Evolutionary conservation across 2,888 invertebrate species (phyloP).

Genomic region (Lasioglossum malachurum): DNA sequence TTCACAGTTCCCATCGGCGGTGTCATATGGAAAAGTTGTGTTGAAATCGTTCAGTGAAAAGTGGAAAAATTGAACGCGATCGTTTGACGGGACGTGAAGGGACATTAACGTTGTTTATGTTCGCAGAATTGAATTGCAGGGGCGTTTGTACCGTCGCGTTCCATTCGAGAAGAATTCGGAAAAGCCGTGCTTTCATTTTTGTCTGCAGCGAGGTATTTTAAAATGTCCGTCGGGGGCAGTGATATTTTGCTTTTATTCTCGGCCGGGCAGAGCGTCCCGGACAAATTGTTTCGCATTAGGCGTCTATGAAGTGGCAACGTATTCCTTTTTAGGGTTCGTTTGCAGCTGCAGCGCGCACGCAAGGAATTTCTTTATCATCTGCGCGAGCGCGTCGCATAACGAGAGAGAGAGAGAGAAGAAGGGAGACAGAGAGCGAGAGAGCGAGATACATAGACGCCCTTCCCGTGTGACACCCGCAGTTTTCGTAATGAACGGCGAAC

Average conservation of each 20-base stretch:
- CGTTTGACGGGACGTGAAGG: not conserved
- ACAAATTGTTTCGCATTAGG: not conserved
- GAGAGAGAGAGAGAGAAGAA: not conserved
- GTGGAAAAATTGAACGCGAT: not conserved
- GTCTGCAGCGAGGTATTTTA: not conserved
- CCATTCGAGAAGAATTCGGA: not conserved
- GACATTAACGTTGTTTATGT: not conserved
- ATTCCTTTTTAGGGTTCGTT: not conserved
- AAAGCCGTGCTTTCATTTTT: not conserved
- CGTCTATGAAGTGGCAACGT: not conserved
- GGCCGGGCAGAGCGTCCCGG: not conserved
- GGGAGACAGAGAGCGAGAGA: not conserved
- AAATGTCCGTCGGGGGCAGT: not conserved
- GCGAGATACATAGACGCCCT: not conserved
- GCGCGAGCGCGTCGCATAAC: not conserved
- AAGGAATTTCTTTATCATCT: not conserved
- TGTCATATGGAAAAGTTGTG: not conserved
- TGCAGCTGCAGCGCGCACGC: not conserved
- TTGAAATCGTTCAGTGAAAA: not conserved
- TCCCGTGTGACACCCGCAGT: not conserved
- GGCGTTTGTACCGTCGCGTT: not conserved
- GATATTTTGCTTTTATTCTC: not conserved
- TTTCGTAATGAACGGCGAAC: constrained; percentile 13
- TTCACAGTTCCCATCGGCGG: not conserved
- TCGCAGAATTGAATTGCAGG: not conserved